A percentile compares a stretch with the other conserved stretches of the same genome.
These are phyloP conservation scores for Formica exsecta DNA, from an alignment of 1,140 invertebrate genomes.

Conservation along the genomic window DNA sequence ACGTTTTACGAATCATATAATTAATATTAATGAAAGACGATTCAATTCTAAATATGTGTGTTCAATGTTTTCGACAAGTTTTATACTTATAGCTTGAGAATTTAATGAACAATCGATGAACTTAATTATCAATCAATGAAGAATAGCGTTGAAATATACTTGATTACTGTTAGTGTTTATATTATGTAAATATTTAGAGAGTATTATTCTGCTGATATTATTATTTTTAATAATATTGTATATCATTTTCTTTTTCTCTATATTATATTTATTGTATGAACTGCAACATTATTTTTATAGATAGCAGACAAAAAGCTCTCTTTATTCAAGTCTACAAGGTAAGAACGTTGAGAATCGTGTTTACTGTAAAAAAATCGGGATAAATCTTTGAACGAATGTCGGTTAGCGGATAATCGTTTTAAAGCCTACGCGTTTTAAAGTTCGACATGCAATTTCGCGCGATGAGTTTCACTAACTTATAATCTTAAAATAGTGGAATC, in stretches of 20 bases:
- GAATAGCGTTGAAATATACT: background rate
- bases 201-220: background rate
- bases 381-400: conserved; percentile 32
- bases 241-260: background rate
- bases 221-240: background rate
- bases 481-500: conserved; percentile 53
- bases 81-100: background rate
- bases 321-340: conserved; percentile 23
- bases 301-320: background rate
- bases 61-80: background rate
- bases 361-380: conserved; percentile 15
- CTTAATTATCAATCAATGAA: conserved; percentile 21
- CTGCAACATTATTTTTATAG: background rate
- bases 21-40: conserved; percentile 2
- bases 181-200: background rate
- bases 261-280: background rate
- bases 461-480: conserved; percentile 54
- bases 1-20: background rate
- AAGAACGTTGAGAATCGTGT: conserved; percentile 16
- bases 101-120: background rate
- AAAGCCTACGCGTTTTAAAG: conserved; percentile 4
- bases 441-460: conserved; percentile 39
- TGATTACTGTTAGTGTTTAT: background rate
- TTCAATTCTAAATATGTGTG: background rate
- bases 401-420: conserved; percentile 37